Evolutionary conservation across 23 tunicate species (phyloP).

Genomic region (Clavelina lepadiformis): DNA sequence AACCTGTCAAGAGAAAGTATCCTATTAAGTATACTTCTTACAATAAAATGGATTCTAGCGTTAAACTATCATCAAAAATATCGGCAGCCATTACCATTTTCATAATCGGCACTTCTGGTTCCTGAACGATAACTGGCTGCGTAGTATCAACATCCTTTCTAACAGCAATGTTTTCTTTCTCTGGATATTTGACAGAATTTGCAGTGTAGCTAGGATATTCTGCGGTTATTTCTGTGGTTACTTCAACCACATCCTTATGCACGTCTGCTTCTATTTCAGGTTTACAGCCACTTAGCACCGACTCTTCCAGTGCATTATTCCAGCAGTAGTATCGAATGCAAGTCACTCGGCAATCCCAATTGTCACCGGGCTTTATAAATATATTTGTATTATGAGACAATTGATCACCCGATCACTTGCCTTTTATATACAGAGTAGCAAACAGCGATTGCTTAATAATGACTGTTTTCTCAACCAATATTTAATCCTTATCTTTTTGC

Average conservation of each 20-base stretch:
- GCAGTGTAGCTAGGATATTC: slow-evolving; percentile 88
- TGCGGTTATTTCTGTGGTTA: neutral
- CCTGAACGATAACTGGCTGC: neutral
- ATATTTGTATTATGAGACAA: too few relatives aligned
- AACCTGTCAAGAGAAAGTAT: too few relatives aligned
- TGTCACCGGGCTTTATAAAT: slow-evolving; percentile 87
- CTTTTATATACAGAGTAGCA: too few relatives aligned
- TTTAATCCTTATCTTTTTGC: too few relatives aligned
- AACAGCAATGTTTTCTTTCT: slow-evolving; percentile 8
- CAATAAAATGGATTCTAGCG: too few relatives aligned
- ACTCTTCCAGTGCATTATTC: slow-evolving; percentile 81
- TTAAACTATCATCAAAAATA: neutral
- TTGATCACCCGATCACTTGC: too few relatives aligned
- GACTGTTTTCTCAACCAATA: too few relatives aligned
- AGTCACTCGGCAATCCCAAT: slow-evolving; percentile 92
- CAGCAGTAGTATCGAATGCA: slow-evolving; percentile 88
- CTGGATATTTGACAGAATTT: slow-evolving; percentile 62
- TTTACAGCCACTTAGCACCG: slow-evolving; percentile 50
- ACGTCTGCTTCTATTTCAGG: slow-evolving; percentile 40
- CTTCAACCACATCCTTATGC: slow-evolving; percentile 9
- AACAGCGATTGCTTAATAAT: too few relatives aligned
- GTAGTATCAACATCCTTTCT: neutral
- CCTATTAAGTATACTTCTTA: too few relatives aligned
- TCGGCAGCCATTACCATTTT: neutral
- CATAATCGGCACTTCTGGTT: neutral